Evolutionary conservation across 2,888 invertebrate species (phyloP).

Genomic region (Lochmaea capreae): DNA sequence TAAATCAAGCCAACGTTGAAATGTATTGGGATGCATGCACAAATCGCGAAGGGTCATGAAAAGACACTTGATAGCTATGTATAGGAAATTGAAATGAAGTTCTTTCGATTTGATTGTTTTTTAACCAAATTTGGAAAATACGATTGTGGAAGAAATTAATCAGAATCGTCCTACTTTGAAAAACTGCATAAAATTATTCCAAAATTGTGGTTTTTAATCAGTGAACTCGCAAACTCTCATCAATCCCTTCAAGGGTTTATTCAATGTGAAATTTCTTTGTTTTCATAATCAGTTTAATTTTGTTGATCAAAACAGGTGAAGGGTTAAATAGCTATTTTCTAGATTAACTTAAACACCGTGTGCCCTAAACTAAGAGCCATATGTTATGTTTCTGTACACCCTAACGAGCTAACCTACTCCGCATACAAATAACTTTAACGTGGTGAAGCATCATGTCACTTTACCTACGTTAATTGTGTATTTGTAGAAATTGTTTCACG

Average conservation of each 20-base stretch:
- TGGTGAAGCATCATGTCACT: no score
- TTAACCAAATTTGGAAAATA: background rate
- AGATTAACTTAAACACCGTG: background rate
- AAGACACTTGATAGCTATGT: constrained; percentile 17
- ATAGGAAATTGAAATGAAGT: background rate
- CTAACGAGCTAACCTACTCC: no score
- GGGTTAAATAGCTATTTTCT: background rate
- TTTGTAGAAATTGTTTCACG: no score
- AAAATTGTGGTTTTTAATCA: background rate
- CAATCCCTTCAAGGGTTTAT: background rate
- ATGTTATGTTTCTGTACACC: background rate
- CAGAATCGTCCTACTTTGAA: background rate
- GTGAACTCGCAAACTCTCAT: background rate
- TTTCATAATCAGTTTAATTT: constrained; percentile 3
- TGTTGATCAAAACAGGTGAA: background rate
- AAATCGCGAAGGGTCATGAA: constrained; percentile 12
- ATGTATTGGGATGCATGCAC: constrained; percentile 23
- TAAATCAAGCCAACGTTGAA: constrained; percentile 24
- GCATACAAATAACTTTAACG: no score
- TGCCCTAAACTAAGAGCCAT: background rate
- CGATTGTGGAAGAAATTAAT: background rate
- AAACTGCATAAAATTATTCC: background rate
- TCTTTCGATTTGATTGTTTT: background rate
- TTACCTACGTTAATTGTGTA: no score
- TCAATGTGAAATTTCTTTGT: background rate